phyloP scores from a whole-genome alignment of 2,113 vertebrate genomes.

The Seriola dumerili region DNA sequence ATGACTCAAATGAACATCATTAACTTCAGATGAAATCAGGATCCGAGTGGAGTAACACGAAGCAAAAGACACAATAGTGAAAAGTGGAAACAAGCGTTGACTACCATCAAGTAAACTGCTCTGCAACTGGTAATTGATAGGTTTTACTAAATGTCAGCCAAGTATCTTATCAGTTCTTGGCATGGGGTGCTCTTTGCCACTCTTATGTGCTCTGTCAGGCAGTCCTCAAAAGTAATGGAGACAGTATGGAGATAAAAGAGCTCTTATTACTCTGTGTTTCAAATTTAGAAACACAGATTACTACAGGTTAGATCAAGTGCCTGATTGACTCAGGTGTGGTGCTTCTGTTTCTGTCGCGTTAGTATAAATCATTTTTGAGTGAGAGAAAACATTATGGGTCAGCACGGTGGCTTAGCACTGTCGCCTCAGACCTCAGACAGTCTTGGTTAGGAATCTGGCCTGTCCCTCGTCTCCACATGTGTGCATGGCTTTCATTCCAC shows the following conservation, averaged over 20 bases:
- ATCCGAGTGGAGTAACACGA: constrained; percentile 5
- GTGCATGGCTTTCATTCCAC: not conserved
- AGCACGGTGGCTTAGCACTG: not conserved
- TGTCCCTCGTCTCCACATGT: too few species aligned
- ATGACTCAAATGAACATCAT: constrained; percentile 20
- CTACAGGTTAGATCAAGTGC: constrained; percentile 11
- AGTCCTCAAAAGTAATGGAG: constrained; percentile 43
- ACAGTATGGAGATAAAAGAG: constrained; percentile 36
- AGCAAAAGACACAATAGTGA: constrained; percentile 16
- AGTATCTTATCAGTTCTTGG: constrained; percentile 51
- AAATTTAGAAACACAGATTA: constrained; percentile 40
- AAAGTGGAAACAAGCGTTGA: constrained; percentile 32
- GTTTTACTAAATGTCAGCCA: constrained; percentile 56
- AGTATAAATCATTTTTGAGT: not conserved
- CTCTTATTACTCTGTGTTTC: constrained; percentile 53
- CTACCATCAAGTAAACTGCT: constrained; percentile 34
- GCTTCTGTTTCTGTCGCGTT: not conserved
- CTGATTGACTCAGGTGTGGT: not conserved
- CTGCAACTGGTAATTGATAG: constrained; percentile 39
- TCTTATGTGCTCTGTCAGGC: constrained; percentile 12
- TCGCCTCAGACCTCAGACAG: not conserved
- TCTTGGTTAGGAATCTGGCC: too few species aligned
- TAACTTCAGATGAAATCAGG: constrained; percentile 4
- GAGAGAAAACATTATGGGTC: not conserved
- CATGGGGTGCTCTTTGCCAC: constrained; percentile 9